Evolutionary conservation across 1,140 invertebrate genomes (phyloP).

Genomic region (Teleopsis dalmanni): DNA sequence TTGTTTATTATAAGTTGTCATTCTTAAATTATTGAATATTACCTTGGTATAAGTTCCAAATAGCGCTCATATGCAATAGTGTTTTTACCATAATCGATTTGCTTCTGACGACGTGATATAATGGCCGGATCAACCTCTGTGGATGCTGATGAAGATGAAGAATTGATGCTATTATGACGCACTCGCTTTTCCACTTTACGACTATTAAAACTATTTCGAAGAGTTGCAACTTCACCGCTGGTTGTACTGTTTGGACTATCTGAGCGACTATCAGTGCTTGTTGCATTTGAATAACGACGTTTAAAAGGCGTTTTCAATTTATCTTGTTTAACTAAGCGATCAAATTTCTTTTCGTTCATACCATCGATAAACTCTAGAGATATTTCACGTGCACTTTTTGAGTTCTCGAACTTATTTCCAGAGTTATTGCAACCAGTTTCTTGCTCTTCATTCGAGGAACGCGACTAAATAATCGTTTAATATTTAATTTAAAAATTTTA

Average conservation of each 20-base stretch:
- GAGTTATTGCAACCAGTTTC: no score
- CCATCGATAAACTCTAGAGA: conserved; percentile 33
- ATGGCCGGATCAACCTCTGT: conserved; percentile 66
- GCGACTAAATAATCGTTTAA: no score
- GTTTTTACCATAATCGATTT: conserved; percentile 93
- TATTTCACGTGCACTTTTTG: conserved; percentile 22
- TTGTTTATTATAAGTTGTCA: conserved; percentile 12
- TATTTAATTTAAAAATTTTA: no score
- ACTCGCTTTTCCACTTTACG: conserved; percentile 30
- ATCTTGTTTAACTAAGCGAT: conserved; percentile 37
- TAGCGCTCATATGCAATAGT: conserved; percentile 83
- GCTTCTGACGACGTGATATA: conserved; percentile 75
- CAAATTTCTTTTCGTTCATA: conserved; percentile 39
- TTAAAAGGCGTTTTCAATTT: conserved; percentile 44
- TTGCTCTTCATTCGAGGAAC: no score
- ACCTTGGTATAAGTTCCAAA: conserved; percentile 59
- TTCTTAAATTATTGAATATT: conserved; percentile 52
- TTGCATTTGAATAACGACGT: conserved; percentile 32
- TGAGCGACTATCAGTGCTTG: conserved; percentile 27
- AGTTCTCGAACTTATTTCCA: no score
- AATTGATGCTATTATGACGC: conserved; percentile 32
- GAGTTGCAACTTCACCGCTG: conserved; percentile 6
- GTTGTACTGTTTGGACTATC: conserved; percentile 30
- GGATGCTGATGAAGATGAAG: conserved; percentile 42
- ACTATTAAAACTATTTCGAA: conserved; percentile 1